Base-by-base conservation (phyloP, 2,113 vertebrate genomes). In the Zingel zingel region DNA sequence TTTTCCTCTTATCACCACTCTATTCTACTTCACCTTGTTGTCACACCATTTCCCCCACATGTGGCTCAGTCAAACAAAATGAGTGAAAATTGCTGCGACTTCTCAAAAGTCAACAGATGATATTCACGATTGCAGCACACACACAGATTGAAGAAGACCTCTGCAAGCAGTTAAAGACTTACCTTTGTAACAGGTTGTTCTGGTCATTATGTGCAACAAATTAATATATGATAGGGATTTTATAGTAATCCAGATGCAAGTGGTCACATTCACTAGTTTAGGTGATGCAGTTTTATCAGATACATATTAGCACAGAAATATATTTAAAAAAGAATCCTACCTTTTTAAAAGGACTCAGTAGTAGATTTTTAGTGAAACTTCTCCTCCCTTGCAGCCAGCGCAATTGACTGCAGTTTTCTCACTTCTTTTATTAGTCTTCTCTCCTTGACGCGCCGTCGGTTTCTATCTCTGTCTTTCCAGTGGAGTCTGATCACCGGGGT, bases 181-280 rank as follows among this genome's bases (percentile, higher is more conserved):
- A 87, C 89, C 91, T 86, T 43, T 48, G 27, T 61, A 45, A 53
- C 81, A 88, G 81, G 73, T 83, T 68, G 33, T 23, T 67, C 36
- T 65, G 8, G 14, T 62, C 23, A 23, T 16, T 6, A 0, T 21
- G 5, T 50, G 36, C 18, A 21, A 50, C 48, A 65, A 43, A 71
- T 50, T 6, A 64, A 16, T n/a, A 19, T 15, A 33, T 13, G 2
- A 25, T 45, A 13, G 5, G 8, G 27, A 9, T 65, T 69, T 27
- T 4, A 23, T 23, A 2, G 47, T 1, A 30, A 23, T 27, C 25
- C 27, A 68, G 6, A 27, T 19, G 7, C 6, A 12, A 33, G 5
- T 10, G 4, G 18, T 23, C 23, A 14, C 13, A 12, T 18, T 62
- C 23, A 82, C 3, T 33, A 59, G 39, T 15, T 14, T 51, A 45